A percentile compares a stretch with the other conserved stretches of the same genome.
These are phyloP conservation scores for Hemicrepidius hirtus DNA, from an alignment of 2,888 invertebrate species.

Conservation along the genomic window DNA sequence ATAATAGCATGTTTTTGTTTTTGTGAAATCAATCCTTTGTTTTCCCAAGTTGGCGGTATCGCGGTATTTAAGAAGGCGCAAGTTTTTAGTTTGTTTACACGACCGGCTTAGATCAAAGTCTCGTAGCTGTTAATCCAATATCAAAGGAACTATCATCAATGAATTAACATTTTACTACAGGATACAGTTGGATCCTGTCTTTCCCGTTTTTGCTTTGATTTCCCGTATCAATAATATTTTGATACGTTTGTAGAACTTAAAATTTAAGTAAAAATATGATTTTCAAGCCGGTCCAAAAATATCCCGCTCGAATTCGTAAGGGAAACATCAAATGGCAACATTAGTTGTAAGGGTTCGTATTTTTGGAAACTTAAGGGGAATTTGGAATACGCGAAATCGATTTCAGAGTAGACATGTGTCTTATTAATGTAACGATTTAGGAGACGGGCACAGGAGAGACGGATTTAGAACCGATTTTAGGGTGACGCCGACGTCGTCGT, in stretches of 20 bases:
- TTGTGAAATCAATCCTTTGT: conserved; percentile 65
- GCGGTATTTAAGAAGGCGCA: conserved; percentile 59
- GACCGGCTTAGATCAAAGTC: conserved; percentile 70
- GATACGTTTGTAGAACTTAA: conserved; percentile 62
- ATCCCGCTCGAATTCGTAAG: conserved; percentile 6
- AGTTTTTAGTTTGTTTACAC: conserved; percentile 68
- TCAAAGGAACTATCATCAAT: conserved; percentile 72
- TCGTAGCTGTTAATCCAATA: conserved; percentile 70
- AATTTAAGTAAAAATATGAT: conserved; percentile 19
- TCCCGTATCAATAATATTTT: conserved; percentile 67
- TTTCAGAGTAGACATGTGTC: conserved; percentile 53
- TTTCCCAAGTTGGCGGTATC: conserved; percentile 68
- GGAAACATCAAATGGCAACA: conserved; percentile 40
- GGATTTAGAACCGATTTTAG: conserved; percentile 49
- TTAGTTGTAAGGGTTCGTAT: conserved; percentile 51
- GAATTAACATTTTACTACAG: conserved; percentile 71
- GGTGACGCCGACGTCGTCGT: conserved; percentile 24
- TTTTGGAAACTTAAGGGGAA: conserved; percentile 58
- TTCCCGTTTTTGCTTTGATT: conserved; percentile 65
- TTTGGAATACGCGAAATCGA: conserved; percentile 58
- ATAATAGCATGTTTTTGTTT: neutral
- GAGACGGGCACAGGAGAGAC: conserved; percentile 44
- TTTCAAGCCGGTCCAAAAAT: conserved; percentile 24
- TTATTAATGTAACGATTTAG: conserved; percentile 53
- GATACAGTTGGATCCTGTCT: conserved; percentile 71